Percentiles rank a stretch among this genome's conserved stretches.
Conservation (phyloP, 2,888 invertebrate genomes). For the Caenorhabditis parvicauda region DNA sequence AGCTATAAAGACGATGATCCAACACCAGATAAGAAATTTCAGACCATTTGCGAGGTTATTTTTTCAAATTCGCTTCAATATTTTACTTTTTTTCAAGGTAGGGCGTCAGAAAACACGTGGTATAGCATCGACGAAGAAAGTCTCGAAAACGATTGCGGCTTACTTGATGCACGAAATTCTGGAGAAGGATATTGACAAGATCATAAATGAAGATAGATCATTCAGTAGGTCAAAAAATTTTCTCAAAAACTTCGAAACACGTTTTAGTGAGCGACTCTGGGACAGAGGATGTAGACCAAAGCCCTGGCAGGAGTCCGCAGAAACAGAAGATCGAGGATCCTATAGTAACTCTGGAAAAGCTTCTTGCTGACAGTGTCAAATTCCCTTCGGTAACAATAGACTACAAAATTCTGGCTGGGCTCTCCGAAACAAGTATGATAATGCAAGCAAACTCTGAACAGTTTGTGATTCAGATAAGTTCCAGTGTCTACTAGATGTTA, state of each 20-base stretch:
- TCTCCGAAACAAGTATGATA: neutral
- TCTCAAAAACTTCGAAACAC: neutral
- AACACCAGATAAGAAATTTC: constrained; percentile 89
- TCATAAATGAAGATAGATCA: constrained; percentile 6
- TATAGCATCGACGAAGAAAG: constrained; percentile 86
- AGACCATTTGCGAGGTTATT: constrained; percentile 83
- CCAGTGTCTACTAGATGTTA: too few relatives aligned
- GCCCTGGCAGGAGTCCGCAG: constrained; percentile 3
- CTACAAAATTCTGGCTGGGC: too few relatives aligned
- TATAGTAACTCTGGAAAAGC: neutral
- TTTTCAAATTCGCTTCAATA: neutral
- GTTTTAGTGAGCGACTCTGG: constrained; percentile 2
- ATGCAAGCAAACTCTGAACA: neutral
- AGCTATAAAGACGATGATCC: constrained; percentile 81
- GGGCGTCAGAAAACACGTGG: constrained; percentile 50
- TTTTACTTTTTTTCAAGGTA: constrained; percentile 13
- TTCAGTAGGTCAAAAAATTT: neutral
- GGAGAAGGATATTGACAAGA: constrained; percentile 9
- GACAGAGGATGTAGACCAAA: neutral
- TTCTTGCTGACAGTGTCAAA: too few relatives aligned
- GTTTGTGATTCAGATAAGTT: neutral
- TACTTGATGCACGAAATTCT: constrained; percentile 74
- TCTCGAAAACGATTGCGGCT: constrained; percentile 92
- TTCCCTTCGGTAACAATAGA: too few relatives aligned
- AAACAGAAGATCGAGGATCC: neutral